Evolutionary conservation across 1,140 invertebrate species (phyloP), one percentile per base, ranked within the genome.

Genomic region (Meloidogyne floridensis): DNA sequence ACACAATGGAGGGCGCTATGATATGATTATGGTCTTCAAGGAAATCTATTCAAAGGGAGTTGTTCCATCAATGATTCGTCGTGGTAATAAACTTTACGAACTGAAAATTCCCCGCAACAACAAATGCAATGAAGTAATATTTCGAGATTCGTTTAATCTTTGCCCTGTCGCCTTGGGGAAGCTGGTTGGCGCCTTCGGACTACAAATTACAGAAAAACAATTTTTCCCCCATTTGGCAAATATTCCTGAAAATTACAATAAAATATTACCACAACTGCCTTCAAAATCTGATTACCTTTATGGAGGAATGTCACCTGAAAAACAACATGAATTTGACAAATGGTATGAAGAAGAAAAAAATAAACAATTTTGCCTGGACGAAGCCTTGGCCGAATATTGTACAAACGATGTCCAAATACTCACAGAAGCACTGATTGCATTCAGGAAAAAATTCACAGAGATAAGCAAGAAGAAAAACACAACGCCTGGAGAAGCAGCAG

Each of bases 251-350:
- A 77, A 77, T 75, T 77, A 77, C 18, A 51, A 15, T 11, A 15
- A 10, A 42, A 15, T 54, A 10, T 51, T 54, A 42, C 13, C 10
- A 4, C 13, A 42, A 10, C 18, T 77, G 13, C 75, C 75, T 3
- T 51, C 75, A 75, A 54, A 54, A 15, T 9, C 51, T 15, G 75
- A 77, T 51, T 77, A 77, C 69, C 5, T 77, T 11, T 72, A 56
- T 13, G 51, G 51, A 5, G 69, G 69, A n/a, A 77, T 77, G 75
- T 43, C 51, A 3, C 51, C 51, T 0, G 69, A 77, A 5, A 42
- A 71, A 72, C 51, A 77, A 71, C 51, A 10, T 10, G 65, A 13
- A 54, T 77, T 77, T 15, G 69, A 56, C 13, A 13, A 75, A 15
- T 77, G 75, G 75, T 77, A 77, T 15, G 70, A 9, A 10, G 59